These are phyloP conservation scores for Corvus hawaiiensis DNA, from an alignment of 2,113 vertebrate genomes.

Conservation along the genomic window DNA sequence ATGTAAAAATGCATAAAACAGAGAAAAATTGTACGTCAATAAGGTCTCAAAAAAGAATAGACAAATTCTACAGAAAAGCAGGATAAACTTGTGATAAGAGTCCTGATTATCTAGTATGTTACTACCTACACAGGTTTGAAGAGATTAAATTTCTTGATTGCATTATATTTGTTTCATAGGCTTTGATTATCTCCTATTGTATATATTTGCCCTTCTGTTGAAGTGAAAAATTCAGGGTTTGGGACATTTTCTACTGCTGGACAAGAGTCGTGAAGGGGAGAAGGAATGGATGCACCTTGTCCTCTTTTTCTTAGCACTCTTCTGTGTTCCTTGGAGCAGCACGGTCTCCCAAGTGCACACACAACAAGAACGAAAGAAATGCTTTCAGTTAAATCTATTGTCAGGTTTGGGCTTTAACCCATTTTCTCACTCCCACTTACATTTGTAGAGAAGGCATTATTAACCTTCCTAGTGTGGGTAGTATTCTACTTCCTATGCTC, in stretches of 20 bases:
- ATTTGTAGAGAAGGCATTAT: neutral
- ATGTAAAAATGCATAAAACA: neutral
- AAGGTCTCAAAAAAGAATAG: neutral
- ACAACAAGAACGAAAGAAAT: neutral
- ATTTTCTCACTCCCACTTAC: neutral
- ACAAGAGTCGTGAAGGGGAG: neutral
- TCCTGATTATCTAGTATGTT: neutral
- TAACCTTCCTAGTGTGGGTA: neutral
- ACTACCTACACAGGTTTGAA: neutral
- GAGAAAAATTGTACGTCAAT: neutral
- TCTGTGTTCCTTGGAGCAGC: neutral
- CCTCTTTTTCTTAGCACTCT: neutral
- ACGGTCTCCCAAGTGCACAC: neutral
- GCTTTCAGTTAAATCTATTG: neutral
- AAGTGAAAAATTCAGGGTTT: neutral
- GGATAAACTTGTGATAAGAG: neutral
- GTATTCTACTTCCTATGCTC: neutral
- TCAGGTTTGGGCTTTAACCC: neutral
- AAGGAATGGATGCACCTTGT: neutral
- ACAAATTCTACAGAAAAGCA: neutral
- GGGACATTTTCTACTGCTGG: neutral
- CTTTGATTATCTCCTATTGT: neutral
- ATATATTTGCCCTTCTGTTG: neutral
- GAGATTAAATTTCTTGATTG: neutral
- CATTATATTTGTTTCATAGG: neutral